These are phyloP conservation scores for Atethmia centrago DNA, from an alignment of 2,888 invertebrate species.

Conservation along the genomic window DNA sequence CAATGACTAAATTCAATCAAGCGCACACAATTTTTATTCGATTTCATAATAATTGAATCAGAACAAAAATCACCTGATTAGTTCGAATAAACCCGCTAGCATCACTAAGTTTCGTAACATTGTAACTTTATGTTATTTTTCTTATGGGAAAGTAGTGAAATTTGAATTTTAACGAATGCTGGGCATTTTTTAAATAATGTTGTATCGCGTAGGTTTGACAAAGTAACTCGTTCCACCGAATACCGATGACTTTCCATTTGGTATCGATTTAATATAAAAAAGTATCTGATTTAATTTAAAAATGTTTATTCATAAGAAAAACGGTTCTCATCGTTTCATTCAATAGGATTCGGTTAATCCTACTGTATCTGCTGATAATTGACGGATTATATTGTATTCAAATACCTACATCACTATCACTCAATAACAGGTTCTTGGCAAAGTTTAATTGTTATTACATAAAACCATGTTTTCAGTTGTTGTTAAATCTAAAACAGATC, in stretches of 20 bases:
- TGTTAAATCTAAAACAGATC: neutral
- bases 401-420: neutral
- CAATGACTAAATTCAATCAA: constrained; percentile 41
- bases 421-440: neutral
- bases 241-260: constrained; percentile 41
- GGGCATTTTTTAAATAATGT: constrained; percentile 35
- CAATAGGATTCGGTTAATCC: neutral
- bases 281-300: constrained; percentile 24
- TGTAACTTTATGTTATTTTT: constrained; percentile 70
- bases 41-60: constrained; percentile 44
- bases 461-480: neutral
- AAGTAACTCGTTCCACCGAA: constrained; percentile 39
- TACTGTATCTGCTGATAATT: constrained; percentile 9
- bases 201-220: constrained; percentile 51
- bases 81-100: constrained; percentile 40
- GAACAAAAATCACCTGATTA: constrained; percentile 42
- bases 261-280: constrained; percentile 17
- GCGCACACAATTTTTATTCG: constrained; percentile 39
- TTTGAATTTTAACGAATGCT: constrained; percentile 72
- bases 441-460: neutral
- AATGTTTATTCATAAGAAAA: constrained; percentile 26
- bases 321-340: neutral
- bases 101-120: constrained; percentile 63
- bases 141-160: constrained; percentile 73
- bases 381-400: neutral